Evolutionary conservation across 2,797 vertebrate species (phyloP), one percentile per base, ranked within the genome.

Genomic region (Leucoraja ocellata): DNA sequence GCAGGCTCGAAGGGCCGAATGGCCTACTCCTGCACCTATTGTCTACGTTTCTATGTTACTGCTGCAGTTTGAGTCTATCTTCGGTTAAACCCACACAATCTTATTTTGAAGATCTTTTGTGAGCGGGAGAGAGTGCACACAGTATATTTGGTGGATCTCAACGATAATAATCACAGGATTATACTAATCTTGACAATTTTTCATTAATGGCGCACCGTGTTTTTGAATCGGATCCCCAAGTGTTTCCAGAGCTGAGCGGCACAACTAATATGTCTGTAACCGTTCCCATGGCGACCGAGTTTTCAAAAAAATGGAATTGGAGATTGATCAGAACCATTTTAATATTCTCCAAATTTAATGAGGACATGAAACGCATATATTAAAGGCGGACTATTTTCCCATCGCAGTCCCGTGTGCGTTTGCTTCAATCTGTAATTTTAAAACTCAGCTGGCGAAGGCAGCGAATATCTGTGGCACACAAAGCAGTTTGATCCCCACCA

Each of bases 281-380:
- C 16, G 84, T 88, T 88, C 84, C 84, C n/a, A 65, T 88, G 84
- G 84, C 23, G 84, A 88, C 84, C 84, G 18, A 4, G 63, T 68
- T 65, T 88, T 63, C 61, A 68, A 88, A 88, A 54, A 54, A 88
- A 88, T 68, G 84, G n/a, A 7, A 68, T 68, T 68, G 61, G n/a
- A 68, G 84, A 14, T 36, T 36, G n/a, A 68, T 88, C 61, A 68
- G 63, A 88, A 88, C 68, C n/a, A 68, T 54, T 88, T 88, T 68
- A 68, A 88, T 88, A 88, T 88, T 68, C 84, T 68, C 61, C 84
- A 36, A 65, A 68, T 88, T 88, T 88, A 88, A 88, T 88, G 84
- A 88, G 84, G 61, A 68, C 84, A 88, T 36, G 63, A 68, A 65
- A 88, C 68, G 61, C n/a, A 88, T 68, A 68, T 68, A 36, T 88